These are phyloP conservation scores for Microcebus tavaratra DNA, from an alignment of 2,113 vertebrate genomes.

Conservation along the genomic window DNA sequence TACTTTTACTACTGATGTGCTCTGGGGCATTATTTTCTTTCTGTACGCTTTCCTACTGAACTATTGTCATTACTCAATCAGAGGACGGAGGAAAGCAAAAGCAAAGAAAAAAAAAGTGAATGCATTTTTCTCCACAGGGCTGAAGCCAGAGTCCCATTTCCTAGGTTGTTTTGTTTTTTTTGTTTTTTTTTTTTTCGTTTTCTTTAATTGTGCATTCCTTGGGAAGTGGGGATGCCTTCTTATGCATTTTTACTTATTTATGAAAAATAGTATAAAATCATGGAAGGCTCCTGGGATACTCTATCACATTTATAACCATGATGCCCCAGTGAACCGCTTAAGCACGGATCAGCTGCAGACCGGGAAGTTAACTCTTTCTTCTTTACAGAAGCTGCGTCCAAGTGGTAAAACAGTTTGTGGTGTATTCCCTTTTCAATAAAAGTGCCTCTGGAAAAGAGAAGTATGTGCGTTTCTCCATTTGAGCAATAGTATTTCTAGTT, in stretches of 20 bases:
- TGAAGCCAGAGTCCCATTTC: constrained; percentile 65
- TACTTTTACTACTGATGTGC: constrained; percentile 80
- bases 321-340: constrained; percentile 77
- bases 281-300: constrained; percentile 73
- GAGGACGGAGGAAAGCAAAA: constrained; percentile 50
- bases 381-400: constrained; percentile 45
- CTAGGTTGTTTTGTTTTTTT: neutral
- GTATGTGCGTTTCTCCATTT: constrained; percentile 5
- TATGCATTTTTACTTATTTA: constrained; percentile 83
- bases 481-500: constrained; percentile 32
- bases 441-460: constrained; percentile 23
- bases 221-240: constrained; percentile 72
- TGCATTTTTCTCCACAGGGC: constrained; percentile 63
- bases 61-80: constrained; percentile 78
- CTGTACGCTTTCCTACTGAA: constrained; percentile 74
- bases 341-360: constrained; percentile 76
- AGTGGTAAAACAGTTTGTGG: constrained; percentile 59
- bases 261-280: constrained; percentile 78
- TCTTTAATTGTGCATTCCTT: constrained; percentile 80
- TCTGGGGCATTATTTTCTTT: constrained; percentile 78
- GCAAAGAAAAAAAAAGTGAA: constrained; percentile 45
- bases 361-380: constrained; percentile 73
- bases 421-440: constrained; percentile 51
- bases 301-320: constrained; percentile 78
- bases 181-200: constrained; percentile 10